Conservation (phyloP, 1,140 invertebrate species). For the Sesamia nonagrioides region DNA sequence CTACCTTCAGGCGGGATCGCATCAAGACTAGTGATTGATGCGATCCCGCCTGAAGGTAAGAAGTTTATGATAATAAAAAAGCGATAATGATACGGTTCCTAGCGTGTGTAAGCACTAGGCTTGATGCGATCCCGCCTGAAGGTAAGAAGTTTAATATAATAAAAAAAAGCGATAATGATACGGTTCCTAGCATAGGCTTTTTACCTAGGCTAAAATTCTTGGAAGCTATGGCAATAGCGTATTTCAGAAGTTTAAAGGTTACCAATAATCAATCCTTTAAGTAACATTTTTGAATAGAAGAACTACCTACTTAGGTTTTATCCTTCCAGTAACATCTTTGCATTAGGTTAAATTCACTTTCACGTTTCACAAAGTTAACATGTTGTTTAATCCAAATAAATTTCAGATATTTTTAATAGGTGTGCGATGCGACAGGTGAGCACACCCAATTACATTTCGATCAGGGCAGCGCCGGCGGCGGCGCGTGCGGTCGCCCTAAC, state of each 20-base stretch:
- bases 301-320: no score
- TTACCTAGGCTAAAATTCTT: not conserved
- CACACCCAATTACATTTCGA: constrained; percentile 82
- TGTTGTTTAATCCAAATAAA: not conserved
- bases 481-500: constrained; percentile 76
- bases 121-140: no score
- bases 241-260: not conserved
- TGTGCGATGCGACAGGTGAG: constrained; percentile 72
- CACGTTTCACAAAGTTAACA: not conserved
- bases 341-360: not conserved
- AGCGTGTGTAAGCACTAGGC: not conserved
- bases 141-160: no score
- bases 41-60: no score
- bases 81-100: not conserved
- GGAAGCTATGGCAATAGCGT: not conserved
- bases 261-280: no score
- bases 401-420: constrained; percentile 69
- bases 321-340: not conserved
- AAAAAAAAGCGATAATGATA: no score
- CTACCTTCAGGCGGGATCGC: no score
- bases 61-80: no score
- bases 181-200: not conserved
- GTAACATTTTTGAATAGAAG: no score
- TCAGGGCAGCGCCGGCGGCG: constrained; percentile 69
- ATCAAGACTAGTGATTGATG: no score